Percentiles rank a stretch among this genome's conserved stretches.
phyloP scores from a whole-genome alignment of 1,140 invertebrate genomes.

The Archivesica marissinica region DNA sequence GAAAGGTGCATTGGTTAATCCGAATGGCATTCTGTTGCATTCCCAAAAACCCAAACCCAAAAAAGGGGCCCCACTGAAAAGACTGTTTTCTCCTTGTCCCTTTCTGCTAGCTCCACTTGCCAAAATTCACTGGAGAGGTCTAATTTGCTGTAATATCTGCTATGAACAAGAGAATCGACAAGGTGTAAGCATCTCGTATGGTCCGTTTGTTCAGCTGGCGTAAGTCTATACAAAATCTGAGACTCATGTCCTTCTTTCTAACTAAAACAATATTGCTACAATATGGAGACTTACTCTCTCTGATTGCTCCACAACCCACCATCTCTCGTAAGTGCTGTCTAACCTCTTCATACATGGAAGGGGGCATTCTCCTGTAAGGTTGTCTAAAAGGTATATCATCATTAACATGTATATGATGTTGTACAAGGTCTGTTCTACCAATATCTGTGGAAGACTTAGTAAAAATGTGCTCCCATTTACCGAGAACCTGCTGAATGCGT shows the following conservation, averaged over 20 bases:
- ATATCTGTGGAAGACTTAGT: conserved; percentile 4
- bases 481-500: neutral
- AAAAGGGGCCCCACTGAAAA: neutral
- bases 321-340: conserved; percentile 21
- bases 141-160: conserved; percentile 8
- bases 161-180: neutral
- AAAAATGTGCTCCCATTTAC: conserved; percentile 34
- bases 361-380: conserved; percentile 18
- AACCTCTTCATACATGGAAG: conserved; percentile 25
- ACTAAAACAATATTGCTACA: conserved; percentile 29
- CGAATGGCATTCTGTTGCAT: conserved; percentile 21
- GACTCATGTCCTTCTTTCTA: conserved; percentile 14
- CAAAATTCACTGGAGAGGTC: conserved; percentile 2
- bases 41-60: conserved; percentile 18
- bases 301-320: conserved; percentile 10
- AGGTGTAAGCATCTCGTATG: conserved; percentile 2
- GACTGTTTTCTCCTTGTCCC: conserved; percentile 38
- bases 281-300: too few species aligned
- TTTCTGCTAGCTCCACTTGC: conserved; percentile 14
- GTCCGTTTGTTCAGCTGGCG: neutral
- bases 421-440: neutral
- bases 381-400: conserved; percentile 15
- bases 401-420: conserved; percentile 10
- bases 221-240: conserved; percentile 32
- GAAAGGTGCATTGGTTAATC: conserved; percentile 30